These are phyloP conservation scores for Cinara cedri DNA, from an alignment of 2,888 invertebrate genomes.

Conservation along the genomic window DNA sequence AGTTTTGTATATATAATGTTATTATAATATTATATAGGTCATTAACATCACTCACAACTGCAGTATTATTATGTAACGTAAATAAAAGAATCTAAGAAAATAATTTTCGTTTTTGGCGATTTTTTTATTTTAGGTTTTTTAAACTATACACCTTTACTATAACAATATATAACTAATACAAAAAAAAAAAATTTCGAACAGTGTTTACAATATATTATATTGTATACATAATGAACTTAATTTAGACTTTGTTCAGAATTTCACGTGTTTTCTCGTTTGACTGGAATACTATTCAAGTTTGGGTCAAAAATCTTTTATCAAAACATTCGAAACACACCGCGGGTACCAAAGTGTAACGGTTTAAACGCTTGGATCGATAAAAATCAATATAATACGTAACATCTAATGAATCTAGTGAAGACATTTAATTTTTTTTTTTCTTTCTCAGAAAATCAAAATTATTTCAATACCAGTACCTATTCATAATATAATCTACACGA, in stretches of 20 bases:
- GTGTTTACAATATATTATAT: neutral
- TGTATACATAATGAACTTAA: conserved; percentile 21
- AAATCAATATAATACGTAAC: no score
- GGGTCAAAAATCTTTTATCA: neutral
- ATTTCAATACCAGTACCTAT: no score
- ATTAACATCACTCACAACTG: no score
- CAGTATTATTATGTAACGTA: no score
- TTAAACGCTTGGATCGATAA: no score
- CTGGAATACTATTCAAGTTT: neutral
- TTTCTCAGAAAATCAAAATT: no score
- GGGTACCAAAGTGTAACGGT: no score
- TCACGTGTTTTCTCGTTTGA: neutral
- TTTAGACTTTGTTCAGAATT: conserved; percentile 13
- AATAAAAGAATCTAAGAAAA: conserved; percentile 15
- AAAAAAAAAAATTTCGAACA: neutral
- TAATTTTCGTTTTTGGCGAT: conserved; percentile 3
- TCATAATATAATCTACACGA: no score
- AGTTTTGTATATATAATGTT: neutral
- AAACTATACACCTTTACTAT: neutral
- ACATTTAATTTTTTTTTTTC: no score
- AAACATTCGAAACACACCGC: no score
- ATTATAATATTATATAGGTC: no score
- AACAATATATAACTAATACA: conserved; percentile 7
- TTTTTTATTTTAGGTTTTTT: neutral
- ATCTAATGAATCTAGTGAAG: no score